Evolutionary conservation across 2,113 vertebrate genomes (phyloP).

Genomic region (Antidorcas marsupialis): DNA sequence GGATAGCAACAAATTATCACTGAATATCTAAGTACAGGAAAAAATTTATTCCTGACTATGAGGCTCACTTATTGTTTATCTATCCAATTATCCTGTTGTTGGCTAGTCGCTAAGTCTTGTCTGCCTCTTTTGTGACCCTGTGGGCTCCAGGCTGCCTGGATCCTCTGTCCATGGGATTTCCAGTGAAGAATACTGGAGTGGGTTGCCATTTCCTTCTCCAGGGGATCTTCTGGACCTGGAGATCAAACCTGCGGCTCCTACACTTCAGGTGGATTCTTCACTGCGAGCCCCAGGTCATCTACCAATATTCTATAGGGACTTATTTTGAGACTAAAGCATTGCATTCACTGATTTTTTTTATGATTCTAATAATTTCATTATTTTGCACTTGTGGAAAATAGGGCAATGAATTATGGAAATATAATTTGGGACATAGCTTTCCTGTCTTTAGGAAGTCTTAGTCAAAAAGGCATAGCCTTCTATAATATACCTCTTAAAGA

Average conservation of each 20-base stretch:
- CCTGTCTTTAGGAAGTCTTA: neutral
- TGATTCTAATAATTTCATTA: neutral
- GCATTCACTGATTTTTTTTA: neutral
- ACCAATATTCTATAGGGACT: neutral
- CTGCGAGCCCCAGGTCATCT: accelerated
- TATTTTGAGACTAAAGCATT: neutral
- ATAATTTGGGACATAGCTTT: neutral
- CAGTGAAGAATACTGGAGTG: neutral
- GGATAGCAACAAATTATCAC: neutral
- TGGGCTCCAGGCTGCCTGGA: neutral
- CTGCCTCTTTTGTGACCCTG: neutral
- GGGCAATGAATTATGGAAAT: neutral
- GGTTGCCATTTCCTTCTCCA: neutral
- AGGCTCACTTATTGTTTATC: neutral
- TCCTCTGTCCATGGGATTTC: neutral
- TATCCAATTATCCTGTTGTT: neutral
- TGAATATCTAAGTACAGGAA: neutral
- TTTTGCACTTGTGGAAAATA: neutral
- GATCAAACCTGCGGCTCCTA: neutral
- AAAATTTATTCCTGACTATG: neutral
- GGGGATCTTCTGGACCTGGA: neutral
- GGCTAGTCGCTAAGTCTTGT: neutral
- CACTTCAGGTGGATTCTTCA: neutral
- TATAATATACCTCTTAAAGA: neutral
- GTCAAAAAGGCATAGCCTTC: neutral